Base-by-base conservation (phyloP, 2,888 invertebrate species). In the Crioceris asparagi region DNA sequence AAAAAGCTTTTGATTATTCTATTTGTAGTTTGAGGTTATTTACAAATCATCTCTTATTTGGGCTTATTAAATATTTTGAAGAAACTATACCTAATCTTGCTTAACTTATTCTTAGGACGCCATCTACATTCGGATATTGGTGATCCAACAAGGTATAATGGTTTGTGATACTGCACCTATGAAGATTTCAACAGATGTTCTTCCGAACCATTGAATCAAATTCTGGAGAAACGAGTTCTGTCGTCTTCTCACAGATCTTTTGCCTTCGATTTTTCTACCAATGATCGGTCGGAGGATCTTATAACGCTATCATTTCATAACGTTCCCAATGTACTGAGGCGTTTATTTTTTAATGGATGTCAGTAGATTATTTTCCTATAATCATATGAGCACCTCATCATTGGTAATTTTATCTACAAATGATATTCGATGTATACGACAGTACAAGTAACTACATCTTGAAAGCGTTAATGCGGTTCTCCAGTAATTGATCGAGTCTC, bases 191-290 rank as follows among this genome's bases (percentile, higher is more conserved):
- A 23, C 7, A 23, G 23, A 23, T 7, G 23, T 23, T n/a, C n/a
- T 7, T 23, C 23, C 23, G n/a, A 23, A 23, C 23, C 23, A 23
- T 23, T n/a, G 23, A 23, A 7, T 7, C 23, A n/a, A n/a, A 7
- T 23, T n/a, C n/a, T 23, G 7, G 23, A 23, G 23, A 7, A 7
- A 23, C 7, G 23, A n/a, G 23, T 23, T 23, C 23, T n/a, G 23
- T 23, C 23, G 7, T 23, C 23, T 23, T 23, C 23, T n/a, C 23
- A n/a, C 23, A 23, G 23, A 23, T 23, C 23, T 23, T 23, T 23
- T 23, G 23, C 23, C 23, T n/a, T 23, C 23, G 23, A 23, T 23
- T 23, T 23, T 23, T n/a, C n/a, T n/a, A 7, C n/a, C 23, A n/a
- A 23, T 23, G 23, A 23, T 23, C 7, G n/a, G n/a, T 23, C 23